A percentile compares a stretch with the other conserved stretches of the same genome.
phyloP scores from a whole-genome alignment of 2,888 invertebrate species.

The Sphaeridia pumilis region DNA sequence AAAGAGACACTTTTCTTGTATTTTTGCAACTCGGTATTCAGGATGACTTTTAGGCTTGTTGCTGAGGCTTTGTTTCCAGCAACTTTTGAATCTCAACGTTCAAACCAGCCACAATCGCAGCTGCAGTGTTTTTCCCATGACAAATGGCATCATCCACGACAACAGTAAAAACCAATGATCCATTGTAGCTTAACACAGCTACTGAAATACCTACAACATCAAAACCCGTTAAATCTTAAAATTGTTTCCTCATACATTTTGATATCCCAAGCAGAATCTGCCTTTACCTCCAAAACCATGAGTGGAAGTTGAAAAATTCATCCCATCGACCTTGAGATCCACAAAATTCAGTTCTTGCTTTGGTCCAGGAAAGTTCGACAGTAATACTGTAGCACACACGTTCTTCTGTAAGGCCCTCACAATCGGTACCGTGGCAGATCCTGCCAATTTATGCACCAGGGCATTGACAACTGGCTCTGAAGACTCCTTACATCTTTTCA shows the following conservation, averaged over 20 bases:
- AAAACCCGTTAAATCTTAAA: too few relatives aligned
- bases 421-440: neutral
- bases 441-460: slow-evolving; percentile 2
- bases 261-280: too few relatives aligned
- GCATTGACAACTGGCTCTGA: slow-evolving; percentile 4
- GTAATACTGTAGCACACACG: slow-evolving; percentile 4
- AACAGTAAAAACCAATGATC: neutral
- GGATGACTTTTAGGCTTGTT: too few relatives aligned
- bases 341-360: neutral
- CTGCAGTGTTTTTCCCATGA: too few relatives aligned
- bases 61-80: too few relatives aligned
- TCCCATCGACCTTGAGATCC: neutral
- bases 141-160: neutral
- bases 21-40: too few relatives aligned
- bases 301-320: slow-evolving; percentile 9
- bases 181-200: neutral
- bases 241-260: too few relatives aligned
- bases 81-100: too few relatives aligned
- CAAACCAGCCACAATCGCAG: too few relatives aligned
- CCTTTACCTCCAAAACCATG: slow-evolving; percentile 11
- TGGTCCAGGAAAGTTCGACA: slow-evolving; percentile 7
- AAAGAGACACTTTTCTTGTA: too few relatives aligned
- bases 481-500: slow-evolving; percentile 1
- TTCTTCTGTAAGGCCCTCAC: slow-evolving; percentile 5
- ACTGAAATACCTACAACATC: neutral